phyloP scores from a whole-genome alignment of 2,888 invertebrate species.

The Polymixis flavicincta region DNA sequence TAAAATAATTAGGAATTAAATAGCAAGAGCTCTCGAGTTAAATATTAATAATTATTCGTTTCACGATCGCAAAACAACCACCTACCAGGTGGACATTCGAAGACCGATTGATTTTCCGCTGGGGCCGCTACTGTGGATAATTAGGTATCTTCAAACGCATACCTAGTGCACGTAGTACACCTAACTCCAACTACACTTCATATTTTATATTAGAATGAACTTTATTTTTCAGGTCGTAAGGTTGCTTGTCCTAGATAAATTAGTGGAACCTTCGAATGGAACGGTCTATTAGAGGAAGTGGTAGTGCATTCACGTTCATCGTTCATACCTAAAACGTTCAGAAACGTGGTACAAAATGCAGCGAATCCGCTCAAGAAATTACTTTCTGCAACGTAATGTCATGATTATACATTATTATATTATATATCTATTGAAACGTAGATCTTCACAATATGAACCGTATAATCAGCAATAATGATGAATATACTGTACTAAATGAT shows the following conservation, averaged over 20 bases:
- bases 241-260: conserved; percentile 18
- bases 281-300: neutral
- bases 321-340: conserved; percentile 22
- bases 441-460: neutral
- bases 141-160: neutral
- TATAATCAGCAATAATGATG: neutral
- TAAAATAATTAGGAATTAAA: neutral
- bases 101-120: conserved; percentile 12
- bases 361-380: neutral
- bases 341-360: conserved; percentile 9
- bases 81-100: neutral
- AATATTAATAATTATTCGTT: neutral
- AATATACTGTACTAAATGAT: neutral
- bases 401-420: too few species aligned
- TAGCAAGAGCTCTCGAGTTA: neutral
- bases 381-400: neutral
- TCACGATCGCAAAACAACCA: neutral
- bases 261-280: neutral
- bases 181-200: neutral
- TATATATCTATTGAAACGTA: neutral
- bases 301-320: conserved; percentile 5
- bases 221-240: fast-evolving
- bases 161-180: conserved; percentile 7
- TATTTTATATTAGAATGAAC: conserved; percentile 14
- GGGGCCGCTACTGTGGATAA: conserved; percentile 1